Percentiles rank a stretch among this genome's conserved stretches.
Conservation (phyloP, 2,113 vertebrate genomes). For the Cavia porcellus region DNA sequence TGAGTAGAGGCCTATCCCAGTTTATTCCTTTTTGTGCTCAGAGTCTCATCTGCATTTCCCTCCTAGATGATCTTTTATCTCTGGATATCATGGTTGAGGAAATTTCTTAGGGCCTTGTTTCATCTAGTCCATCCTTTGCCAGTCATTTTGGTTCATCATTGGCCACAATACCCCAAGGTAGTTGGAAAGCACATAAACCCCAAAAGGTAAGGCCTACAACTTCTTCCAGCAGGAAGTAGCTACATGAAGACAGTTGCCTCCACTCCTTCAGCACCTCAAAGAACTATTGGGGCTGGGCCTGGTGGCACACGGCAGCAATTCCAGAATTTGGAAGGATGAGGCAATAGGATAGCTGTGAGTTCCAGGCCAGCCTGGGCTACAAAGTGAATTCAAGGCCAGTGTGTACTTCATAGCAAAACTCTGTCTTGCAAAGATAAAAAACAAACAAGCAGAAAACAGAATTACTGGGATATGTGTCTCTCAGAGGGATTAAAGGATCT, state of each 20-base stretch:
- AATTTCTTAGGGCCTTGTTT: neutral
- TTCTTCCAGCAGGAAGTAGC: neutral
- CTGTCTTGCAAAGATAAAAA: neutral
- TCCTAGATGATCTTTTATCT: neutral
- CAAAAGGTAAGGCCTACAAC: neutral
- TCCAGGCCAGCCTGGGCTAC: neutral
- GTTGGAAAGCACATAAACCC: neutral
- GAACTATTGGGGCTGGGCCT: neutral
- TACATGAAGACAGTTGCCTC: neutral
- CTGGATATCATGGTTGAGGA: neutral
- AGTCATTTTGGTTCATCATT: neutral
- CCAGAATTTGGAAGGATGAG: neutral
- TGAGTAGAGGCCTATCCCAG: neutral
- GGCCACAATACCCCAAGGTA: neutral
- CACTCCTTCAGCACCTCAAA: neutral
- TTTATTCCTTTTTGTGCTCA: neutral
- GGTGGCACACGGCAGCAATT: neutral
- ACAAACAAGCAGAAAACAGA: neutral
- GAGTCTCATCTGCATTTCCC: neutral
- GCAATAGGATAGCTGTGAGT: neutral
- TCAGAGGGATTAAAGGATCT: neutral
- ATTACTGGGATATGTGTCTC: neutral
- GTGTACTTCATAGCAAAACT: neutral
- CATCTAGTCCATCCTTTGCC: neutral
- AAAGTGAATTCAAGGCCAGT: too few species aligned